Evolutionary conservation across 2,797 vertebrate species (phyloP).

Genomic region (Oreortyx pictus): DNA sequence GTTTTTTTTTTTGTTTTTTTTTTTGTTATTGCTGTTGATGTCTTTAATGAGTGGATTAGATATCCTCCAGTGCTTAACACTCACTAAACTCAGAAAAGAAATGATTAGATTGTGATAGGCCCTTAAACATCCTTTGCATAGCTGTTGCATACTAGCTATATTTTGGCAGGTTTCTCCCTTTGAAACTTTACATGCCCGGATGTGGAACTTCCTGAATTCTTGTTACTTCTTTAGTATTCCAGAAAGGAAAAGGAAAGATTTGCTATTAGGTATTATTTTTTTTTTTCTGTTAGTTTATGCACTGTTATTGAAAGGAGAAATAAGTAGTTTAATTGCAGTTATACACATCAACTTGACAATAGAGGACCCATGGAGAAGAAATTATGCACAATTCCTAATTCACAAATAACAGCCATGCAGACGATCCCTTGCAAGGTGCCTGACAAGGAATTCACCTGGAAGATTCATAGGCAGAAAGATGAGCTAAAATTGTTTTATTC

Average conservation of each 20-base stretch:
- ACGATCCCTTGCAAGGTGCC: neutral
- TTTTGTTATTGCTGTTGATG: too few species aligned
- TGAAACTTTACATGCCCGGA: neutral
- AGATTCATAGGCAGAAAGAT: neutral
- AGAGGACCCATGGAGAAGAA: neutral
- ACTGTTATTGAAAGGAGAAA: neutral
- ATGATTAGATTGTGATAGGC: neutral
- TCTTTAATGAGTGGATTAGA: neutral
- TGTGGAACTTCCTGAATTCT: neutral
- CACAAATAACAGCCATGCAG: neutral
- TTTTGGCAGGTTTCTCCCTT: neutral
- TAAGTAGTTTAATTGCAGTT: neutral
- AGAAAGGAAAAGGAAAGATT: neutral
- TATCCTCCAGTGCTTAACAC: neutral
- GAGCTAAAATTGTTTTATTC: neutral
- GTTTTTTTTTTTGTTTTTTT: neutral
- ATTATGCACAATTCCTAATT: neutral
- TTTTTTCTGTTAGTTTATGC: neutral
- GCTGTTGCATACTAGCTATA: fast-evolving
- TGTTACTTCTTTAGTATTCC: neutral
- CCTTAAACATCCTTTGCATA: neutral
- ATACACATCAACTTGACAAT: neutral
- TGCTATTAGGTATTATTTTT: neutral
- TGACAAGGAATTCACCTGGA: neutral
- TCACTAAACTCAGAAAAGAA: neutral